Evolutionary conservation across 2,113 vertebrate genomes (phyloP).

Genomic region (Oncorhynchus keta): DNA sequence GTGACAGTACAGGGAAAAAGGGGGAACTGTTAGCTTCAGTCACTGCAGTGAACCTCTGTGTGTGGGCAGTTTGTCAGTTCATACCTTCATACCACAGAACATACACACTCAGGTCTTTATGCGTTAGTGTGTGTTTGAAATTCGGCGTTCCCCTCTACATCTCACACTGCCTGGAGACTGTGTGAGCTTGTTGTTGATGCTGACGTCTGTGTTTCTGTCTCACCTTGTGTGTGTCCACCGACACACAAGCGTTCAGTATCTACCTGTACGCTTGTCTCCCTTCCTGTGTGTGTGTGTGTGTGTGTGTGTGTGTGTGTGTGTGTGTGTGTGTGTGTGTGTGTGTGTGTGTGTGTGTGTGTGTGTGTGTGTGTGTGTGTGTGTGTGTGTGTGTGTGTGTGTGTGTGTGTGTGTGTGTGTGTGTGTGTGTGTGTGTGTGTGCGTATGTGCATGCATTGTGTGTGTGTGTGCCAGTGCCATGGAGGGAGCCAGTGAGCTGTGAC

Average conservation of each 20-base stretch:
- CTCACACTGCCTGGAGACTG: no score
- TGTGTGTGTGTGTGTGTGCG: neutral
- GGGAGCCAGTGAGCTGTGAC: slow-evolving; percentile 23
- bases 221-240: neutral
- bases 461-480: neutral
- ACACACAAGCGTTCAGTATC: neutral
- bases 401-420: neutral
- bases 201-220: no score
- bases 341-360: neutral
- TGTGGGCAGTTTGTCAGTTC: no score
- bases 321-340: neutral
- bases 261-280: neutral
- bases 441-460: neutral
- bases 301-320: neutral
- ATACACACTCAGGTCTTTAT: neutral
- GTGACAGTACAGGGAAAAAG: no score
- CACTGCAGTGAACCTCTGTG: no score
- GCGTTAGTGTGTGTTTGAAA: neutral
- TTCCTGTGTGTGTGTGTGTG: neutral
- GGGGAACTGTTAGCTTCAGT: no score
- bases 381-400: neutral
- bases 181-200: no score
- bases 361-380: neutral
- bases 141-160: no score
- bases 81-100: neutral